Evolutionary conservation across 2,113 vertebrate species (phyloP).

Genomic region (Geococcyx californianus): DNA sequence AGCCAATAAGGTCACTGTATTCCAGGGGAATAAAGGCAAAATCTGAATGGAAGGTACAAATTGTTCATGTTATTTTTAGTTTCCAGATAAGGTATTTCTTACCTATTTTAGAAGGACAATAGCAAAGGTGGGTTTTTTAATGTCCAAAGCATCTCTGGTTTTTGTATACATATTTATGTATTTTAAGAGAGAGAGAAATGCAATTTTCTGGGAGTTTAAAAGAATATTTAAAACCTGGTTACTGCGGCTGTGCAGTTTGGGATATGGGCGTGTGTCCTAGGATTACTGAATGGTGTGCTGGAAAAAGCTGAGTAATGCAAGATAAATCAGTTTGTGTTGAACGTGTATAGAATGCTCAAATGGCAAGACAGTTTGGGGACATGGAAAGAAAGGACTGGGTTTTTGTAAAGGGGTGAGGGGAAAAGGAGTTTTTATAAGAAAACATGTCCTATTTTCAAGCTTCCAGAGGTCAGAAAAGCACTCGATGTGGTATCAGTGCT

Average conservation of each 20-base stretch:
- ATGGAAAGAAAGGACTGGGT: not conserved
- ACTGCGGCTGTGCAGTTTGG: not conserved
- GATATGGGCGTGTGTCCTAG: not conserved
- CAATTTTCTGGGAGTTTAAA: not conserved
- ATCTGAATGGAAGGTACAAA: slow-evolving; percentile 53
- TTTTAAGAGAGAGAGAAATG: not conserved
- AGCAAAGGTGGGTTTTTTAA: not conserved
- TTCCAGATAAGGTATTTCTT: slow-evolving; percentile 7
- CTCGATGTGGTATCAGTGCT: not conserved
- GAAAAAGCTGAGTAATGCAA: not conserved
- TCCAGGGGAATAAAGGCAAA: slow-evolving; percentile 58
- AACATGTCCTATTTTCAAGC: not conserved
- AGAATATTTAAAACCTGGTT: not conserved
- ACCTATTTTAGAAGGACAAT: slow-evolving; percentile 46
- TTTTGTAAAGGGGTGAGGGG: not conserved
- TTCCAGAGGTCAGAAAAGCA: not conserved
- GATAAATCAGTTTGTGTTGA: not conserved
- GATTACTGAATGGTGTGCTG: not conserved
- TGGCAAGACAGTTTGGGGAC: not conserved
- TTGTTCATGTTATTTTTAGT: not conserved
- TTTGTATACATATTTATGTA: not conserved
- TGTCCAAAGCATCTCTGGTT: not conserved
- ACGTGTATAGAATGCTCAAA: not conserved
- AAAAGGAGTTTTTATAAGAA: not conserved
- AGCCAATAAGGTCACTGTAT: slow-evolving; percentile 15